Conservation (phyloP, 2,113 vertebrate genomes). For the Typhlomys cinereus region DNA sequence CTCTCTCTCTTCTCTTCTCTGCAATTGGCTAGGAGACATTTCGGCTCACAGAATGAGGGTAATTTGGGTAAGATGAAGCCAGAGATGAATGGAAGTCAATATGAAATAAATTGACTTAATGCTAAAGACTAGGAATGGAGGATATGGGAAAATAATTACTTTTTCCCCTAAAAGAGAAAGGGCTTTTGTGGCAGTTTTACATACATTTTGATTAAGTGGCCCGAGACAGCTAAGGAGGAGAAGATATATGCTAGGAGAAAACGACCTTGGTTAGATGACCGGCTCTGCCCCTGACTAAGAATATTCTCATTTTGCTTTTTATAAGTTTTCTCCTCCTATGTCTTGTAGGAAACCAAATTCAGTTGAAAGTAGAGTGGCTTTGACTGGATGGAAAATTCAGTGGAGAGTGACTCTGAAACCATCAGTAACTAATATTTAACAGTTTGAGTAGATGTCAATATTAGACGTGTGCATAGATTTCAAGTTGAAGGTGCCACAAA, state of each 20-base stretch:
- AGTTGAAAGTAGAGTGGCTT: neutral
- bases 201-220: constrained; percentile 22
- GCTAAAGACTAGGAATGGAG: constrained; percentile 36
- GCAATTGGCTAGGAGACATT: neutral
- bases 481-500: neutral
- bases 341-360: neutral
- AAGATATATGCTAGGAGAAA: neutral
- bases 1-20: too few relatives aligned
- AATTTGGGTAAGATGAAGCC: neutral
- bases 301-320: neutral
- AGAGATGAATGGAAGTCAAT: constrained; percentile 44
- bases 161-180: neutral
- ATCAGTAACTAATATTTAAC: neutral
- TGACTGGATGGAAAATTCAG: constrained; percentile 14
- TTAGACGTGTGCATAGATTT: constrained; percentile 7
- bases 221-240: neutral
- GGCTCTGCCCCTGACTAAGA: neutral
- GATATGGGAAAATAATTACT: constrained; percentile 48
- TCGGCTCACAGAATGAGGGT: neutral
- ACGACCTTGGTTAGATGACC: neutral
- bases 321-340: neutral
- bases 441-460: constrained; percentile 40
- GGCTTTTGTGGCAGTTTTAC: neutral
- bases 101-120: constrained; percentile 56
- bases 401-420: neutral